Percentiles rank a stretch among this genome's conserved stretches.
phyloP scores from a whole-genome alignment of 2,797 vertebrate species.

The Fringilla coelebs region DNA sequence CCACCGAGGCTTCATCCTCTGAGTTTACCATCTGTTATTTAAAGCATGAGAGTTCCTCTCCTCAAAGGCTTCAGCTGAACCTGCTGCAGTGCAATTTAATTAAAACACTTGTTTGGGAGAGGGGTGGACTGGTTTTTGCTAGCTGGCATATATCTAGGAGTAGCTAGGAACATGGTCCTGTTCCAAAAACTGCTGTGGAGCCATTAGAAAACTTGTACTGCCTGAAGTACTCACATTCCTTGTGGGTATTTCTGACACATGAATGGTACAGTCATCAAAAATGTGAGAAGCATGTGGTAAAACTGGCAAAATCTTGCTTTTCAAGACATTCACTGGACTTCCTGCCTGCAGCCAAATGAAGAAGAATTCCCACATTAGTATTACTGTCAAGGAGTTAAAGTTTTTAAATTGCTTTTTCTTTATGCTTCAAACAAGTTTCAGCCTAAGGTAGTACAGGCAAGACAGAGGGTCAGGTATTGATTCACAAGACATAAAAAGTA shows the following conservation, averaged over 20 bases:
- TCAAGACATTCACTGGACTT: background rate
- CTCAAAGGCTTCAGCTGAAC: background rate
- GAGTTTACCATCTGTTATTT: background rate
- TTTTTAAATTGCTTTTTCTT: background rate
- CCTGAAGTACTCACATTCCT: background rate
- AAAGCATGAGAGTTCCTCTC: background rate
- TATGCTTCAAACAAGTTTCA: background rate
- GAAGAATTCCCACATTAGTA: background rate
- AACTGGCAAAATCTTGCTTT: background rate
- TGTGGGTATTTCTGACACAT: background rate
- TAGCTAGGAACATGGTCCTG: background rate
- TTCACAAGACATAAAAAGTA: background rate
- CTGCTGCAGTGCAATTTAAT: background rate
- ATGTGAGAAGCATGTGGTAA: slow-evolving; percentile 21
- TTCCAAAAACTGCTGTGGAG: background rate
- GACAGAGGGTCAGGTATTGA: background rate
- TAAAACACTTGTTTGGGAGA: background rate
- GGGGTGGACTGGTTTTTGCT: background rate
- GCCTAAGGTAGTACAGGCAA: background rate
- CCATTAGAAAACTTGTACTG: background rate
- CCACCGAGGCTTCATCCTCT: background rate
- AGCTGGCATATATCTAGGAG: background rate
- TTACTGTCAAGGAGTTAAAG: background rate
- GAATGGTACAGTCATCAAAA: background rate
- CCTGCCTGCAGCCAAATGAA: background rate